These are phyloP conservation scores for Pleuronectes platessa DNA, from an alignment of 2,113 vertebrate species.

Conservation along the genomic window DNA sequence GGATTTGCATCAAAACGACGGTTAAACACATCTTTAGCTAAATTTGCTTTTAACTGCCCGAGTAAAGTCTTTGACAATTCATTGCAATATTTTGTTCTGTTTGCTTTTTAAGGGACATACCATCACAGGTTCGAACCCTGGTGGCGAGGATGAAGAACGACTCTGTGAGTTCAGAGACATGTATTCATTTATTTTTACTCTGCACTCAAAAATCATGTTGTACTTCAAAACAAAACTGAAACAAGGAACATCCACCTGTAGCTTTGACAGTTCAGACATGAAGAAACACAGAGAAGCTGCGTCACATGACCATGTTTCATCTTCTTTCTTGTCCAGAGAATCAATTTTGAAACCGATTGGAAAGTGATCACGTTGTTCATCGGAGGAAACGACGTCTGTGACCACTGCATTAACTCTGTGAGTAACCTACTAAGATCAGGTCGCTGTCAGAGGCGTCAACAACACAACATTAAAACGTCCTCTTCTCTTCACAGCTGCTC, in stretches of 20 bases:
- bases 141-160: slow-evolving; percentile 88
- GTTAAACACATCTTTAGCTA: no score
- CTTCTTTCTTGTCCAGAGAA: slow-evolving; percentile 77
- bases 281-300: neutral
- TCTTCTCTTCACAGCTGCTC: slow-evolving; percentile 73
- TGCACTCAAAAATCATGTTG: neutral
- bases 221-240: no score
- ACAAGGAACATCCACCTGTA: no score
- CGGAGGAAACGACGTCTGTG: slow-evolving; percentile 89
- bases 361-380: slow-evolving; percentile 91
- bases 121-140: slow-evolving; percentile 80
- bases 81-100: neutral
- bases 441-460: neutral
- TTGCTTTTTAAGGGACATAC: slow-evolving; percentile 79
- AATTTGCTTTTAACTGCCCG: neutral
- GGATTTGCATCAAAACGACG: no score
- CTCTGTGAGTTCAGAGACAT: slow-evolving; percentile 74
- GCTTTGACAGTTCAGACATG: no score
- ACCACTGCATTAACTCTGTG: slow-evolving; percentile 88
- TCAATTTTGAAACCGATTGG: slow-evolving; percentile 89
- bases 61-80: neutral
- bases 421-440: slow-evolving; percentile 49
- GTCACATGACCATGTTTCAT: neutral
- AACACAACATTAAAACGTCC: neutral
- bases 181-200: neutral